Percentiles rank a stretch among this genome's conserved stretches.
phyloP scores from a whole-genome alignment of 2,888 invertebrate genomes.

The Machimus atricapillus region DNA sequence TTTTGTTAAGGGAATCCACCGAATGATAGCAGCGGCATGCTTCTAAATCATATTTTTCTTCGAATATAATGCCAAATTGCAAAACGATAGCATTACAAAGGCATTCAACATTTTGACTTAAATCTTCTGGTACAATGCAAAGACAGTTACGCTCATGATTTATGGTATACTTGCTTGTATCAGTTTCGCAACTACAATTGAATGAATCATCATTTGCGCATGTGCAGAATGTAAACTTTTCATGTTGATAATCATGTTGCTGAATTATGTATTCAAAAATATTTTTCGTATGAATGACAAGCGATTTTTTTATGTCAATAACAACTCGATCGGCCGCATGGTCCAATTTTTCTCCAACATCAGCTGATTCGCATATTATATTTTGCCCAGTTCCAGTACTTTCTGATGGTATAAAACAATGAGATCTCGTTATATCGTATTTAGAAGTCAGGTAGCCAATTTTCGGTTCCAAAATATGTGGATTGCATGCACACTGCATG shows the following conservation, averaged over 20 bases:
- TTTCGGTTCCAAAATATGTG: neutral
- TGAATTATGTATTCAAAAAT: neutral
- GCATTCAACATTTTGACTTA: neutral
- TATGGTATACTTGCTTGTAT: neutral
- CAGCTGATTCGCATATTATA: neutral
- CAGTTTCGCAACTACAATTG: neutral
- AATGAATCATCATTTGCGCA: neutral
- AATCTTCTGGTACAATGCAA: neutral
- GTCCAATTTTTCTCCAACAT: neutral
- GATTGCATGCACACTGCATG: neutral
- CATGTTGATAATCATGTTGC: neutral
- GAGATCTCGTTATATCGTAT: neutral
- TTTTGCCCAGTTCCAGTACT: neutral
- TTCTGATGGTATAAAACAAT: neutral
- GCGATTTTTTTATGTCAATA: neutral
- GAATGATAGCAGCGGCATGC: neutral
- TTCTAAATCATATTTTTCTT: neutral
- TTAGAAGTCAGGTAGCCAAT: neutral
- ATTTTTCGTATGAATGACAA: neutral
- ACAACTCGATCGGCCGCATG: neutral
- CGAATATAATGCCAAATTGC: neutral
- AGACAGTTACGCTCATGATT: neutral
- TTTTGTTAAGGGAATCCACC: neutral
- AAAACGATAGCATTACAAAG: neutral
- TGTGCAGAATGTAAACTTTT: neutral